Evolutionary conservation across 1,140 invertebrate species (phyloP), one percentile per base, ranked within the genome.

Genomic region (Ephestia elutella): DNA sequence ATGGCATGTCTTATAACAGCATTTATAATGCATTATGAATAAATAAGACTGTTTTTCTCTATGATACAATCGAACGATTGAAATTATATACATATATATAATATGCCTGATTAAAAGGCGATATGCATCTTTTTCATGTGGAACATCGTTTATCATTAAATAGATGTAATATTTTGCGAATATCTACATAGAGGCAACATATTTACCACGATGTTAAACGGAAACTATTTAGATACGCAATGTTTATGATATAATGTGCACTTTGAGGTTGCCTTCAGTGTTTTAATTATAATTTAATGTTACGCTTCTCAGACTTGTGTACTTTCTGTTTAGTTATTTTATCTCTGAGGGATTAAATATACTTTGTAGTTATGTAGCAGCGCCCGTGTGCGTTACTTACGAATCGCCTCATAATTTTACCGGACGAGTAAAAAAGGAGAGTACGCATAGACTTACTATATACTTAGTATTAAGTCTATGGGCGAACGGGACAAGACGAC

Each of bases 151-250:
- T 49, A 62, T 65, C 62, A 73, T 66, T 65, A 71, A 73, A 80
- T 80, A 79, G 68, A 78, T 71, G 68, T 87, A 79, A 82, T 86
- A 87, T 87, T 87, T 87, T 87, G 80, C 75, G 80, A 87, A 76
- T 77, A 75, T 86, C 81, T 87, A 86, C 77, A 82, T 87, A 85
- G 78, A 81, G 73, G 75, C 73, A 75, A 68, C 78, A 77, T 82
- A 81, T 82, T 83, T 80, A 84, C 77, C 74, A 70, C 63, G 65
- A 71, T 71, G 68, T 62, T 74, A 51, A 72, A 76, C 65, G 63
- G 70, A 73, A 73, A 73, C 58, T 82, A 72, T 67, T 63, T 71
- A 70, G 63, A 49, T 69, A 74, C 57, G 61, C 63, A 64, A 60
- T 67, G 58, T 70, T 65, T 60, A 65, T 63, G 53, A 62, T 54